These are phyloP conservation scores for Anastrepha ludens DNA, from an alignment of 1,140 invertebrate genomes.

Conservation along the genomic window DNA sequence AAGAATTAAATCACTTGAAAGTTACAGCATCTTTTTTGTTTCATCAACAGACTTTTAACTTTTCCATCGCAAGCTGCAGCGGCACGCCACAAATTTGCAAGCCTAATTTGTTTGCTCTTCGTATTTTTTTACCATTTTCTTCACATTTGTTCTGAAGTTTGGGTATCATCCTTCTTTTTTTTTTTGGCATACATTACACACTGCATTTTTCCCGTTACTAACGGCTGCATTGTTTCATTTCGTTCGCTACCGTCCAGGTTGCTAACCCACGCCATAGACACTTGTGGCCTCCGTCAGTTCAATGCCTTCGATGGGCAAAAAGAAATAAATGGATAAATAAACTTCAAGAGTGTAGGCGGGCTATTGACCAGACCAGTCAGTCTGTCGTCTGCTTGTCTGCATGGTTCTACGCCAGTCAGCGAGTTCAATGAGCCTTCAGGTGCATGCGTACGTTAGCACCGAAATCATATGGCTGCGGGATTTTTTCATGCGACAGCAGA, in stretches of 20 bases:
- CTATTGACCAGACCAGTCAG: constrained; percentile 29
- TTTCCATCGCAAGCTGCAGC: not conserved
- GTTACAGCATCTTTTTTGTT: not conserved
- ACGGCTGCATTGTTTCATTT: not conserved
- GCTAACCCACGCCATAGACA: constrained; percentile 26
- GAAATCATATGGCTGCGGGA: not conserved
- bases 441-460: constrained; percentile 42
- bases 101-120: not conserved
- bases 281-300: constrained; percentile 43
- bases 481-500: not conserved
- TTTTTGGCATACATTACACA: not conserved
- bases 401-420: not conserved
- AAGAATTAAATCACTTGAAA: not conserved
- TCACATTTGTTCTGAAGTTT: not conserved
- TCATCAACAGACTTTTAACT: not conserved
- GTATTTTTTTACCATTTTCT: not conserved
- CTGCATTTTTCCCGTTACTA: constrained; percentile 30
- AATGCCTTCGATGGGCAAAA: not conserved
- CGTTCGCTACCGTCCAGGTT: constrained; percentile 11
- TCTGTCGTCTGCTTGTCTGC: constrained; percentile 47
- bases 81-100: not conserved
- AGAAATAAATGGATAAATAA: constrained; percentile 16
- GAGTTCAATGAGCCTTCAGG: constrained; percentile 43
- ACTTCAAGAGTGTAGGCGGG: constrained; percentile 9
- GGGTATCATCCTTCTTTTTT: not conserved